Evolutionary conservation across 2,113 vertebrate genomes (phyloP).

Genomic region (Petrocephalus zakoni): DNA sequence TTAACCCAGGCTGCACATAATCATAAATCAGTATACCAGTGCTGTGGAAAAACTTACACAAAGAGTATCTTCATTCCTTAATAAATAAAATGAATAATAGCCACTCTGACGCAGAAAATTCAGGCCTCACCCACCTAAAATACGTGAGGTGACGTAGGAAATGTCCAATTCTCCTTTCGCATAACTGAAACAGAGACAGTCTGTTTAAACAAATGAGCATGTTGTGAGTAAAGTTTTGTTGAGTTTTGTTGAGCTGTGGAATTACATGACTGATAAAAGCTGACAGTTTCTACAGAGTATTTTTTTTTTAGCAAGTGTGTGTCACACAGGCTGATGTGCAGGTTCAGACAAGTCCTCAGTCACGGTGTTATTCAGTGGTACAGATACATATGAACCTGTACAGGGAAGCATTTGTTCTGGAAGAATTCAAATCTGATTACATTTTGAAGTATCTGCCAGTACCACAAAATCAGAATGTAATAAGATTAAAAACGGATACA

Average conservation of each 20-base stretch:
- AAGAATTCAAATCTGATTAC: neutral
- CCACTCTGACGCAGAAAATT: neutral
- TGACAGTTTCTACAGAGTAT: neutral
- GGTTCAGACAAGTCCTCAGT: neutral
- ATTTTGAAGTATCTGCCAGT: neutral
- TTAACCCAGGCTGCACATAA: neutral
- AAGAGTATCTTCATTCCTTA: neutral
- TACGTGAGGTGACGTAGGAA: conserved; percentile 91
- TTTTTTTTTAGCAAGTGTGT: neutral
- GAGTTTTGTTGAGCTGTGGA: neutral
- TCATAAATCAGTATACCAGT: neutral
- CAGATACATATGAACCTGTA: neutral
- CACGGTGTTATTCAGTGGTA: neutral
- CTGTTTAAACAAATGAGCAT: neutral
- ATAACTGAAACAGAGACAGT: conserved; percentile 66
- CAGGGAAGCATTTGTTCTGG: neutral
- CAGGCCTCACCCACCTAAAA: conserved; percentile 77
- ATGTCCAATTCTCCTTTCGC: conserved; percentile 97
- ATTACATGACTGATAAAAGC: neutral
- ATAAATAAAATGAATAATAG: neutral
- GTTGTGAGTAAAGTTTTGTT: neutral
- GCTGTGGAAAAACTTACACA: neutral
- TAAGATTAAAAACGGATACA: neutral
- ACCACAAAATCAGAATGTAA: neutral
- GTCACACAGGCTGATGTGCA: neutral